These are phyloP conservation scores for Leptosomus discolor DNA, from an alignment of 2,113 vertebrate genomes.

Conservation along the genomic window DNA sequence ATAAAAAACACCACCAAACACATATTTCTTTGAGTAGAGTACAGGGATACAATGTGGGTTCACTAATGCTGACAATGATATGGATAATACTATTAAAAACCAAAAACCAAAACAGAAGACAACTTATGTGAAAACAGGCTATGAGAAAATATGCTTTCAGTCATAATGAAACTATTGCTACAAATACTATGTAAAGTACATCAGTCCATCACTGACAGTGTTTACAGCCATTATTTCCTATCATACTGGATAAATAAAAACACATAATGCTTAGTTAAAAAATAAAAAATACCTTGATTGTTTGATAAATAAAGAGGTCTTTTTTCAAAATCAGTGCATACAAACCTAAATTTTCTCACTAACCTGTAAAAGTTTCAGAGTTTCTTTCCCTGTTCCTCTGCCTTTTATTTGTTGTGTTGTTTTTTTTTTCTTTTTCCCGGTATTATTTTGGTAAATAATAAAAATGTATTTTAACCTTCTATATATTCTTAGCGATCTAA, in stretches of 20 bases:
- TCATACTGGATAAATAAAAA: background rate
- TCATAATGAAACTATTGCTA: background rate
- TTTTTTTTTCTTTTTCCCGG: accelerated
- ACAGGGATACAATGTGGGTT: background rate
- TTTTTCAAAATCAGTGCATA: background rate
- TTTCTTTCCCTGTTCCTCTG: background rate
- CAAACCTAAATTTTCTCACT: background rate
- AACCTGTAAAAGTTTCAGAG: background rate
- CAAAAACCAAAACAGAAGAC: background rate
- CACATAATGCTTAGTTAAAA: background rate
- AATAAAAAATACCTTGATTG: background rate
- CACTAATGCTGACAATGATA: background rate
- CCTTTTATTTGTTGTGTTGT: background rate
- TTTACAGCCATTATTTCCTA: background rate
- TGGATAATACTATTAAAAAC: background rate
- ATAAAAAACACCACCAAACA: accelerated
- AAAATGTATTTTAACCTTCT: background rate
- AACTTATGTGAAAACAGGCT: background rate
- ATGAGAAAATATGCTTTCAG: background rate
- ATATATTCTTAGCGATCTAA: background rate
- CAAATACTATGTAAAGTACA: background rate
- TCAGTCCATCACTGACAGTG: background rate
- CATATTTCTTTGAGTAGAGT: background rate
- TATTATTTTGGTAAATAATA: background rate
- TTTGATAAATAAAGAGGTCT: background rate